Base-by-base conservation (phyloP, 2,888 invertebrate species). In the Eristalinus sepulchralis region DNA sequence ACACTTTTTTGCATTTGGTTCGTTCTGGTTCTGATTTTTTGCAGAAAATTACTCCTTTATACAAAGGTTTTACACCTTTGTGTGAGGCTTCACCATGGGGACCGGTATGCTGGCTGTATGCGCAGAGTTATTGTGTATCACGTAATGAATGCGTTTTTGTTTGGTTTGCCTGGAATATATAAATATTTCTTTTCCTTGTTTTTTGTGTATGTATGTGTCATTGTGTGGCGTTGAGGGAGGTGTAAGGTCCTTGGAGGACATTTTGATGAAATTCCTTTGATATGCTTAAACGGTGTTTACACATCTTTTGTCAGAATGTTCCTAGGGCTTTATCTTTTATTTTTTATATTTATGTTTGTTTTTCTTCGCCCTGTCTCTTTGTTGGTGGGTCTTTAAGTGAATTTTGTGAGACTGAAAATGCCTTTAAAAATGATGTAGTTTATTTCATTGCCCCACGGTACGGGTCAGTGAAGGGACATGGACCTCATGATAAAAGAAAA, bases 101-200 rank as follows among this genome's bases (percentile, higher is more conserved):
- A 63, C 27, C 20, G 63, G 22, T 31, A n/a, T 63, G 63, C 31
- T 31, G 2, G 11, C 8, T 34, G 63, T 63, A 33, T 63, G 63
- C 31, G 63, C 34, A 63, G 33, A 31, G 63, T 63, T 63, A 34
- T 31, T 63, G 34, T 63, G 33, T 34, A 63, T 63, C 63, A 33
- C 63, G 34, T 63, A 63, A 63, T 63, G 63, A 63, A 63, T 63
- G 63, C 34, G 63, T 63, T 63, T 34, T 63, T 63, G 57, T 57
- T 63, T 31, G 33, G 33, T 63, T 63, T 34, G 17, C 31, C 27
- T 33, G 63, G 31, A 31, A 63, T 31, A 63, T 10, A 63, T 63
- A 33, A 63, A 63, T 31, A 34, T 31, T 63, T 57, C 31, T 33
- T 63, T 63, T 24, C 24, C 24, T 13, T 13, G 11, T 24, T 57